A percentile compares a stretch with the other conserved stretches of the same genome.
phyloP scores from a whole-genome alignment of 2,113 vertebrate genomes.

The Psephotus haematonotus region DNA sequence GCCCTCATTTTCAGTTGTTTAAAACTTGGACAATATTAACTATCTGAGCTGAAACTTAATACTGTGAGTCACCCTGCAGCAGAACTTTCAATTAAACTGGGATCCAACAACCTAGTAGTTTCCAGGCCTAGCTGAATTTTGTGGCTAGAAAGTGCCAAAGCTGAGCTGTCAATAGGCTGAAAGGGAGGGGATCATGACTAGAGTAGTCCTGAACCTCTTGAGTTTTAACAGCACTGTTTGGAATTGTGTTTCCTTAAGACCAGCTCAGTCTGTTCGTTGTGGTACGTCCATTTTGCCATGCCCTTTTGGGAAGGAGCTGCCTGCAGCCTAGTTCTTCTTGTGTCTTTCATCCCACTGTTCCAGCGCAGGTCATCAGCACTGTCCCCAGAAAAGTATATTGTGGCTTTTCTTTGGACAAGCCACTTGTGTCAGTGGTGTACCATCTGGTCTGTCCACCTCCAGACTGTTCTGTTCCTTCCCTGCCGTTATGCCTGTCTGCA shows the following conservation, averaged over 20 bases:
- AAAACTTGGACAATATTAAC: not conserved
- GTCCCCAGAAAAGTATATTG: not conserved
- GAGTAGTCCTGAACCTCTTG: not conserved
- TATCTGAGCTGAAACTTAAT: not conserved
- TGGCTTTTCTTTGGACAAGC: not conserved
- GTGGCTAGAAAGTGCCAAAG: not conserved
- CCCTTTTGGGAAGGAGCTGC: not conserved
- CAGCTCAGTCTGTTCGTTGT: not conserved
- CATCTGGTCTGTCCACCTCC: not conserved
- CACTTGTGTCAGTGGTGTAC: rapidly evolving
- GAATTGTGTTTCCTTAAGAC: not conserved
- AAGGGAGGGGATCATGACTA: not conserved
- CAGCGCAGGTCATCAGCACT: not conserved
- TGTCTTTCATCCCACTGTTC: not conserved
- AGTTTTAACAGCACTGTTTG: not conserved
- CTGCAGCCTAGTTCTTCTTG: not conserved
- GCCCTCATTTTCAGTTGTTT: not conserved
- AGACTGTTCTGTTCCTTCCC: not conserved
- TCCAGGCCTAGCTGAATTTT: not conserved
- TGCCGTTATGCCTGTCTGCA: not conserved
- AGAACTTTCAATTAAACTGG: not conserved
- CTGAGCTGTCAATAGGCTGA: not conserved
- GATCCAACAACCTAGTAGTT: not conserved
- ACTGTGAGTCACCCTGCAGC: not conserved
- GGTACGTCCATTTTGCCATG: not conserved